phyloP scores from a whole-genome alignment of 2,797 vertebrate species.

The Eremophila alpestris region DNA sequence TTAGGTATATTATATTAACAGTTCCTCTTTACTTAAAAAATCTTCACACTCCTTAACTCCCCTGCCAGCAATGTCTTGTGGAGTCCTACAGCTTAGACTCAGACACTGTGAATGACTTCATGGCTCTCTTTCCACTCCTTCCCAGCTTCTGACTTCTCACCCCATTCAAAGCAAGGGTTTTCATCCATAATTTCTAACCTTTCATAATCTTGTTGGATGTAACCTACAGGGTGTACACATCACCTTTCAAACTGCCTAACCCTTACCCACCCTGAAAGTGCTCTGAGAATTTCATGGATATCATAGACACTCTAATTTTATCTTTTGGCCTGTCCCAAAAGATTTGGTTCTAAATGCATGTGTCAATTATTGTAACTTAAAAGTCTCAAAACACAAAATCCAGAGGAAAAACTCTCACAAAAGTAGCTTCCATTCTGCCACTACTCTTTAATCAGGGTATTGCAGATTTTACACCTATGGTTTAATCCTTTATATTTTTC shows the following conservation, averaged over 20 bases:
- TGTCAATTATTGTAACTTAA: not conserved
- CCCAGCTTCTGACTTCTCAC: not conserved
- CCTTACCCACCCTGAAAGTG: not conserved
- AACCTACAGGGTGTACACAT: not conserved
- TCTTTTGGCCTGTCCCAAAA: not conserved
- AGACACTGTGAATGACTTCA: not conserved
- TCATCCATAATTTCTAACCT: constrained; percentile 2
- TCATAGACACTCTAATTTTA: not conserved
- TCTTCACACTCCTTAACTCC: not conserved
- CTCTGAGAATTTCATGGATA: not conserved
- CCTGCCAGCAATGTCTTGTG: not conserved
- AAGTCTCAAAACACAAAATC: not conserved
- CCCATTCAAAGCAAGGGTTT: not conserved
- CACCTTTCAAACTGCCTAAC: not conserved
- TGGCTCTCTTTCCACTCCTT: not conserved
- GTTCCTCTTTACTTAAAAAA: constrained; percentile 8
- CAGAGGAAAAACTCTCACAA: not conserved
- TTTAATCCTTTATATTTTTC: not conserved
- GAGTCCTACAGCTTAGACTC: not conserved
- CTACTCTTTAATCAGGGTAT: not conserved
- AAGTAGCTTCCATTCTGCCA: not conserved
- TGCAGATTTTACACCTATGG: not conserved
- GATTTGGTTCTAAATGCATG: not conserved
- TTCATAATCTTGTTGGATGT: not conserved
- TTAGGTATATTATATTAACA: constrained; percentile 34